phyloP scores from a whole-genome alignment of 92 coral and sea anemone species.

The Porites rus region DNA sequence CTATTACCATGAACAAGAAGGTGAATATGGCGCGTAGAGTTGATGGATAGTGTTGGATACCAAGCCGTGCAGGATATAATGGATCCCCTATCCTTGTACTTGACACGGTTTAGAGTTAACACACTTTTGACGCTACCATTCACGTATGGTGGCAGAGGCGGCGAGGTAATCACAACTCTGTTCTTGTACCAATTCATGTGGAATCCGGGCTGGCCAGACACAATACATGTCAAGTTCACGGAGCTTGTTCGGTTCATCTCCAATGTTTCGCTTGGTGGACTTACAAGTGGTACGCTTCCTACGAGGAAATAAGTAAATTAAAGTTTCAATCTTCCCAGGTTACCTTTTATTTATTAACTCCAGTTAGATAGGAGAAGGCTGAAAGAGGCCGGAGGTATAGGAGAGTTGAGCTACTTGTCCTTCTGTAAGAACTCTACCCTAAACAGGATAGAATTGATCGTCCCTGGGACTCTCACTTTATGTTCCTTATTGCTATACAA shows the following conservation, averaged over 20 bases:
- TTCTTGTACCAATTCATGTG: slow-evolving; percentile 77
- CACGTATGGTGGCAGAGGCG: slow-evolving; percentile 8
- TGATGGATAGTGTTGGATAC: slow-evolving; percentile 82
- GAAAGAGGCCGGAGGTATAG: no score
- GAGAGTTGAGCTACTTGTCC: no score
- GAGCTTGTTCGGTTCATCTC: slow-evolving; percentile 81
- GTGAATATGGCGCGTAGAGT: slow-evolving; percentile 83
- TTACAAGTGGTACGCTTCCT: slow-evolving; percentile 94
- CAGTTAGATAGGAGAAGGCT: no score
- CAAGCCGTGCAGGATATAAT: slow-evolving; percentile 86
- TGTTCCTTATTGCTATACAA: no score
- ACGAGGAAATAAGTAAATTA: background rate
- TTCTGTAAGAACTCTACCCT: no score
- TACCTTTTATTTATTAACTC: no score
- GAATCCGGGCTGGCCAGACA: slow-evolving; percentile 85
- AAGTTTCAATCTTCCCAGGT: no score
- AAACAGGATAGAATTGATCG: no score
- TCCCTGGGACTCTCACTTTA: no score
- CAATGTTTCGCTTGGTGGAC: slow-evolving; percentile 82
- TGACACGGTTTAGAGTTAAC: slow-evolving; percentile 73
- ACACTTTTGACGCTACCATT: slow-evolving; percentile 73
- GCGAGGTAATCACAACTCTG: slow-evolving; percentile 38
- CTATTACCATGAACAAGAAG: slow-evolving; percentile 78
- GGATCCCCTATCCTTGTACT: slow-evolving; percentile 87
- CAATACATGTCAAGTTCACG: slow-evolving; percentile 78